Evolutionary conservation across 2,888 invertebrate genomes (phyloP).

Genomic region (Hololepta plana): DNA sequence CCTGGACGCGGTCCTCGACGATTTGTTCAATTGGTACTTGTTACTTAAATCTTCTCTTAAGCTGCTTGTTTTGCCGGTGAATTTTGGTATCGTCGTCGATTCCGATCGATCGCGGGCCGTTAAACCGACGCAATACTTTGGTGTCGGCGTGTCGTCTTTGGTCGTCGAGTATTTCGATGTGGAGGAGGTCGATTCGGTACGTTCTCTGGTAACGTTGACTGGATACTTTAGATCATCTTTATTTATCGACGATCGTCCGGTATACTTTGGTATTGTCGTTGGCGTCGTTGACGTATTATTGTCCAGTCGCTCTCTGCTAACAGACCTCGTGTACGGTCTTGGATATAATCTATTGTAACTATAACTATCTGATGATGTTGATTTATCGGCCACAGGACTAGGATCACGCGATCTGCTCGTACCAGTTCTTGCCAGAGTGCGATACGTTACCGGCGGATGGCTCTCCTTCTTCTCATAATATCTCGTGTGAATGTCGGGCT

Average conservation of each 20-base stretch:
- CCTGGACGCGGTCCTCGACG: constrained; percentile 3
- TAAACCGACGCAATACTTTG: constrained; percentile 8
- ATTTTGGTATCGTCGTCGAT: constrained; percentile 10
- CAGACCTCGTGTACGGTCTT: constrained; percentile 22
- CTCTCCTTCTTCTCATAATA: constrained; percentile 26
- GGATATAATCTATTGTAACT: constrained; percentile 36
- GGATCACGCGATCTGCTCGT: constrained; percentile 32
- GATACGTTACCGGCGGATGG: constrained; percentile 31
- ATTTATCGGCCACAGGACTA: constrained; percentile 31
- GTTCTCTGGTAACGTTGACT: too few species aligned
- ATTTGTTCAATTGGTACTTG: constrained; percentile 10
- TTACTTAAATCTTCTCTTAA: constrained; percentile 10
- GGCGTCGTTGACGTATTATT: constrained; percentile 13
- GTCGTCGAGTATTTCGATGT: constrained; percentile 8
- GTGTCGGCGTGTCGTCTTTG: constrained; percentile 9
- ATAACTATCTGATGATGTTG: constrained; percentile 27
- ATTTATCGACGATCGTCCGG: constrained; percentile 15
- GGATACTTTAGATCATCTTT: constrained; percentile 16
- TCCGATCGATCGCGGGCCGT: too few species aligned
- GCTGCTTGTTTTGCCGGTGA: constrained; percentile 9
- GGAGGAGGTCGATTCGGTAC: constrained; percentile 14
- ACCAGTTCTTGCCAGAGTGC: constrained; percentile 19
- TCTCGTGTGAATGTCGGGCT: too few species aligned
- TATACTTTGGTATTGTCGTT: constrained; percentile 20
- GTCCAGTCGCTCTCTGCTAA: constrained; percentile 21